Base-by-base conservation (phyloP, 2,888 invertebrate genomes). In the Sarcophaga variegata region DNA sequence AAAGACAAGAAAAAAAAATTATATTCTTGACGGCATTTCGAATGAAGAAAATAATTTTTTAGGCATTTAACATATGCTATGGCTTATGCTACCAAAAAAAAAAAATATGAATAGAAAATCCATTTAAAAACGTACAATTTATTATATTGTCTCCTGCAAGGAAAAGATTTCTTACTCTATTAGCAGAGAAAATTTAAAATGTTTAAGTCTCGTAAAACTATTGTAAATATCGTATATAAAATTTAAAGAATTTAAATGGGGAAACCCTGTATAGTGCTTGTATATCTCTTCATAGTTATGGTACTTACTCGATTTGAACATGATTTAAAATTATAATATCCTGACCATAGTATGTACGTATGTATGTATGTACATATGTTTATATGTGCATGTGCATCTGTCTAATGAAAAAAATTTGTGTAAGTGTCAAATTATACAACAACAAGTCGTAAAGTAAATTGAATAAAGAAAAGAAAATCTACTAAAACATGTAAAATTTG, bases 351-450 rank as follows among this genome's bases (percentile, higher is more conserved):
- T 45, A 10, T 49, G 20, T 63, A 62, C 11, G 22, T 62, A n/a
- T 49, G 72, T 62, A 22, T 20, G 3, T 14, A 49, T 49, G 72
- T 62, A 22, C 4, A 0, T 14, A 49, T 8, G 10, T 49, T 6
- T n/a, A 20, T n/a, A 62, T 62, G 22, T n/a, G 3, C 62, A 22
- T 49, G 37, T 79, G 37, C 37, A 37, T 37, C 37, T 37, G 2
- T 37, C 10, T 37, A 37, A 37, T 10, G 37, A 10, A 37, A 8
- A 37, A 37, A 10, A 37, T 37, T 63, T 67, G 63, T 82, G 22
- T n/a, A 69, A 79, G 83, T 83, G 83, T 74, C 83, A 78, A 74
- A 83, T 62, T 45, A 74, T 83, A 25, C 47, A 10, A 37, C 37
- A 37, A 37, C 10, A 77, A 79, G 67, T 69, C 74, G 20, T 74